Conservation (phyloP, 2,113 vertebrate species). For the Clarias gariepinus region DNA sequence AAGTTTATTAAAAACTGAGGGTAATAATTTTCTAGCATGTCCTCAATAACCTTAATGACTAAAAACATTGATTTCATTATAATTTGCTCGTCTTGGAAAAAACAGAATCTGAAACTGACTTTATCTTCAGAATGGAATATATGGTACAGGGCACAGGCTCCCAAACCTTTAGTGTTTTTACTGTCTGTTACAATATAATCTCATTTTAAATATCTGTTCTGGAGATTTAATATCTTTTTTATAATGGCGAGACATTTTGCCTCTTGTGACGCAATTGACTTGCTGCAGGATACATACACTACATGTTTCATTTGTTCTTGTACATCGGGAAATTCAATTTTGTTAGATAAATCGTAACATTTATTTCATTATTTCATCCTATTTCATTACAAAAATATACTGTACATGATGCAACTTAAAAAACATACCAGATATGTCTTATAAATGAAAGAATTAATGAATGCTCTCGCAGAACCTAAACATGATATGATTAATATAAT, state of each 20-base stretch:
- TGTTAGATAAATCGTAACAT: not conserved
- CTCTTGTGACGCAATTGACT: not conserved
- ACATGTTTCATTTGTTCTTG: not conserved
- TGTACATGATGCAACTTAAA: not conserved
- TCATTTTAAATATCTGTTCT: not conserved
- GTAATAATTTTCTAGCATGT: not conserved
- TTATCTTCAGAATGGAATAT: not conserved
- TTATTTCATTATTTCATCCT: too few species aligned
- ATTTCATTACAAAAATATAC: not conserved
- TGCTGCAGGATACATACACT: not conserved
- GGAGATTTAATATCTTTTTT: not conserved
- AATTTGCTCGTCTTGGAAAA: not conserved
- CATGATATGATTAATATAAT: slow-evolving; percentile 6
- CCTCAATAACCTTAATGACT: not conserved
- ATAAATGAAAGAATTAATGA: not conserved
- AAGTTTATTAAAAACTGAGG: not conserved
- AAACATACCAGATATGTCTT: not conserved
- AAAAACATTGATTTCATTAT: not conserved
- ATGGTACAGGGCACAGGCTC: not conserved
- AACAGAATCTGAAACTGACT: not conserved
- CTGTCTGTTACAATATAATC: not conserved
- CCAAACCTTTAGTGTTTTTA: not conserved
- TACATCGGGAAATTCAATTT: not conserved
- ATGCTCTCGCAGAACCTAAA: not conserved
- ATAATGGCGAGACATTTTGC: not conserved